Base-by-base conservation (phyloP, 2,888 invertebrate species). In the Galerucella calmariensis region DNA sequence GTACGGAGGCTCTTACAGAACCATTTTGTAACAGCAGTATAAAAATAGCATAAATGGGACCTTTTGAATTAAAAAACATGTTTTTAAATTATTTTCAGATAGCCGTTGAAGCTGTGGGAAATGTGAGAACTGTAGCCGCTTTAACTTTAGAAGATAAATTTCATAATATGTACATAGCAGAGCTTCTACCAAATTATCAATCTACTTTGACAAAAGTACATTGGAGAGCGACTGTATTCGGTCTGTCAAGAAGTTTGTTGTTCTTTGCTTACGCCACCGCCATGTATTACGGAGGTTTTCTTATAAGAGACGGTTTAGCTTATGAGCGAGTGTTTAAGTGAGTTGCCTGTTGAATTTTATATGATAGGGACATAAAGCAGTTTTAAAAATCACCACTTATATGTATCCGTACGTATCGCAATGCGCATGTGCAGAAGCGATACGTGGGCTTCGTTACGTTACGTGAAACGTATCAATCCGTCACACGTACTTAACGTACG, bases 31-130 rank as follows among this genome's bases (percentile, higher is more conserved):
- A 0, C 6, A 5, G 27, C 5, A 27, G 27, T 27, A 3, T 3
- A 27, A 27, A 27, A 27, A 27, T 27, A 27, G 3, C 27, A 27
- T 27, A 27, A 1, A 27, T 27, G 27, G 27, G 4, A 27, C 27
- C 27, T 35, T 35, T 35, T 35, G 1, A 35, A 35, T 41, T 41
- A 6, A 8, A 41, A 41, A 9, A 9, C 9, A 41, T 41, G 9
- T 41, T 41, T 41, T 41, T 35, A 0, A 27, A 35, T 68, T 16
- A 58, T 14, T 82, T 85, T 56, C 82, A 92, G 92, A 88, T 94
- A 75, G 93, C 94, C 6, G 93, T 94, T 14, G 95, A 95, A 86
- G 94, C 93, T 2, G 93, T 95, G 1, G 90, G 92, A 8, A 94
- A 94, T 81, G 92, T 95, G 9, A 90, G 94, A 58, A 95, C 95